Evolutionary conservation across 2,113 vertebrate genomes (phyloP).

Genomic region (Alethe diademata): DNA sequence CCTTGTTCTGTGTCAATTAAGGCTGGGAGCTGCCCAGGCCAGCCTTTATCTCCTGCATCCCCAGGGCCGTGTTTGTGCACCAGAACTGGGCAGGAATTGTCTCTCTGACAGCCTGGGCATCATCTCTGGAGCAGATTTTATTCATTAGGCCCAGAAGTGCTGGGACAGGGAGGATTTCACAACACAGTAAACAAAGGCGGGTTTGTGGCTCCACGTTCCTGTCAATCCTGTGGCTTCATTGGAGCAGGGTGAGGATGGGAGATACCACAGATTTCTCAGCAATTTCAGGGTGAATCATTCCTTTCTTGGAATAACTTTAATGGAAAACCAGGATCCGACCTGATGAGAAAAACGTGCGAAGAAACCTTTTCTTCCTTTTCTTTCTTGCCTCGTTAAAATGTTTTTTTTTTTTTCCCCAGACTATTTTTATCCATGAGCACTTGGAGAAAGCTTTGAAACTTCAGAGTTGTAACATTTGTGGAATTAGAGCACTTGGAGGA

Average conservation of each 20-base stretch:
- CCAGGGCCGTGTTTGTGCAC: background rate
- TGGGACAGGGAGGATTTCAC: conserved; percentile 40
- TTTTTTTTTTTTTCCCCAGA: background rate
- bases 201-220: conserved; percentile 11
- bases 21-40: background rate
- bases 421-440: background rate
- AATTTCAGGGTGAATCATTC: background rate
- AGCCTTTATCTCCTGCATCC: conserved; percentile 4
- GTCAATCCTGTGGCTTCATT: conserved; percentile 18
- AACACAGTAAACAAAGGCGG: conserved; percentile 50
- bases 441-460: background rate
- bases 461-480: background rate
- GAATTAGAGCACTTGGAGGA: background rate
- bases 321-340: background rate
- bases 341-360: conserved; percentile 52
- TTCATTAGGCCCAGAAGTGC: conserved; percentile 52
- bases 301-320: conserved; percentile 21
- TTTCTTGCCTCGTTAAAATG: background rate
- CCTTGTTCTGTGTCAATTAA: background rate
- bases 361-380: background rate
- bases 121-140: conserved; percentile 49
- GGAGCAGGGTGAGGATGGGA: background rate
- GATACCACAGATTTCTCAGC: conserved; percentile 13
- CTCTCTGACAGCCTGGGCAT: background rate
- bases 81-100: background rate